Conservation (phyloP, 2,113 vertebrate genomes). For the Syrmaticus mikado region DNA sequence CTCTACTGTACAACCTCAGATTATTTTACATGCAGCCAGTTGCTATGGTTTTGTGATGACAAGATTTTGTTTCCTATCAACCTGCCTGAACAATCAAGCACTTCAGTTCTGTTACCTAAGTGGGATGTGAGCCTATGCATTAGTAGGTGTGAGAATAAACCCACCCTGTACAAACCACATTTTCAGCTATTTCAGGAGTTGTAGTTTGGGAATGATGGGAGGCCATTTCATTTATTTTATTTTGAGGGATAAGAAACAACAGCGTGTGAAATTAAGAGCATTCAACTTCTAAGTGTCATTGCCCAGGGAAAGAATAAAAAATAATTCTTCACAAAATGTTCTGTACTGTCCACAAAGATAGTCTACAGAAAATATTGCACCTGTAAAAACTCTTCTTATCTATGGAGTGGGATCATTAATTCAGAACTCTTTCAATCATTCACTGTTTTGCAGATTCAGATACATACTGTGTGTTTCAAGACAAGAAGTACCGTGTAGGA, state of each 20-base stretch:
- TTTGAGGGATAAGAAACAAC: neutral
- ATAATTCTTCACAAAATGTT: neutral
- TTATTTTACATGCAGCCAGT: neutral
- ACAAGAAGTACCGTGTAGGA: slow-evolving; percentile 84
- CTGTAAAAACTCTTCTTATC: neutral
- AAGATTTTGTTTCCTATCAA: neutral
- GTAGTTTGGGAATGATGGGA: neutral
- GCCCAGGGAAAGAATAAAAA: neutral
- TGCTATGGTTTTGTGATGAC: neutral
- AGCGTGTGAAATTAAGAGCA: neutral
- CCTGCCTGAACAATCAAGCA: neutral
- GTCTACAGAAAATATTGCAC: neutral
- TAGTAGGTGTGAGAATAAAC: neutral
- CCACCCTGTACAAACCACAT: neutral
- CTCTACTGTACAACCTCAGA: neutral
- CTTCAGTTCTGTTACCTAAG: neutral
- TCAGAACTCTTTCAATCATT: slow-evolving; percentile 1
- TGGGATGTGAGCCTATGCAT: neutral
- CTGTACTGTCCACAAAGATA: neutral
- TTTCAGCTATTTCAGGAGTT: neutral
- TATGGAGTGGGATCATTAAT: neutral
- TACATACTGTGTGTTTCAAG: slow-evolving; percentile 84
- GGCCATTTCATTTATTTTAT: neutral
- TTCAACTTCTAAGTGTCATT: neutral
- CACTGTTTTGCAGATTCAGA: slow-evolving; percentile 79